Conservation (phyloP, 2,888 invertebrate species). For the Apotomis capreana region DNA sequence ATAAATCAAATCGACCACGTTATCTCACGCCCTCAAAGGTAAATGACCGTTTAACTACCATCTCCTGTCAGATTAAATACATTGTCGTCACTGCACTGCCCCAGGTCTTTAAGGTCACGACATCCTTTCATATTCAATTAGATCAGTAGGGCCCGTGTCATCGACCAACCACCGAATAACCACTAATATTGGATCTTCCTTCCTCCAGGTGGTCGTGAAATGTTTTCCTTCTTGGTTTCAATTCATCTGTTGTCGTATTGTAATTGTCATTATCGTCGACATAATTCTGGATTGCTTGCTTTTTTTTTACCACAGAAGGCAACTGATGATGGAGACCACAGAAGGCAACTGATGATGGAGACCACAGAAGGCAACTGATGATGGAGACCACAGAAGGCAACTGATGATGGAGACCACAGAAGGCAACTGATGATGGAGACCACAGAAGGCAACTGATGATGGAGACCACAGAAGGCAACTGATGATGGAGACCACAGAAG, state of each 20-base stretch:
- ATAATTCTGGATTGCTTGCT: too few species aligned
- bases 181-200: not conserved
- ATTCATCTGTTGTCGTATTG: not conserved
- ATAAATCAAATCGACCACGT: conserved; percentile 20
- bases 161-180: not conserved
- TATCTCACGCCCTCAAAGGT: conserved; percentile 27
- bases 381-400: too few species aligned
- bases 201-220: not conserved
- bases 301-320: too few species aligned
- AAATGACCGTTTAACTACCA: conserved; percentile 35
- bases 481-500: too few species aligned
- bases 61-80: conserved; percentile 37
- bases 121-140: conserved; percentile 16
- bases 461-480: too few species aligned
- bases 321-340: too few species aligned
- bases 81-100: conserved; percentile 25
- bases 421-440: too few species aligned
- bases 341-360: too few species aligned
- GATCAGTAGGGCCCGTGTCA: conserved; percentile 10
- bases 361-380: too few species aligned
- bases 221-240: not conserved
- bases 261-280: not conserved
- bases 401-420: too few species aligned
- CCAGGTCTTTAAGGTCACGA: conserved; percentile 18
- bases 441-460: too few species aligned